Conservation (phyloP, 2,888 invertebrate species). For the Pinctada fucata region DNA sequence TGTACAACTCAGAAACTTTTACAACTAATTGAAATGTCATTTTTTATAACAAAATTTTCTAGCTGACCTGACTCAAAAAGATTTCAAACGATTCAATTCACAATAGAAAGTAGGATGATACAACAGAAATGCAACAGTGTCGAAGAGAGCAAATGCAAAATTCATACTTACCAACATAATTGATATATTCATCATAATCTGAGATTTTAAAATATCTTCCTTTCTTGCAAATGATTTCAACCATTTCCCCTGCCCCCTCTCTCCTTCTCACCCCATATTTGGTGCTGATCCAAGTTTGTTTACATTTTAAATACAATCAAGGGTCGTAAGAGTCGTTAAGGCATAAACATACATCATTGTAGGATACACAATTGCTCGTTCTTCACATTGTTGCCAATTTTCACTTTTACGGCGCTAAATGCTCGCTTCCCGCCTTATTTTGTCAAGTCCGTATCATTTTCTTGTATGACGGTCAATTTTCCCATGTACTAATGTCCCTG, state of each 20-base stretch:
- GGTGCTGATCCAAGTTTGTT: neutral
- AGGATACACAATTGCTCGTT: neutral
- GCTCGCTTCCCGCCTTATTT: neutral
- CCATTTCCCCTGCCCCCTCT: slow-evolving; percentile 46
- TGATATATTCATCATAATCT: slow-evolving; percentile 51
- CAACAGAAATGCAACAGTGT: too few relatives aligned
- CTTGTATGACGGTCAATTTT: too few relatives aligned
- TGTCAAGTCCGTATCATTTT: neutral
- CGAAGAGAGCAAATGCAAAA: too few relatives aligned
- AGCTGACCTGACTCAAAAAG: too few relatives aligned
- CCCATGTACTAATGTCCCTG: too few relatives aligned
- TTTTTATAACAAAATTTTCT: too few relatives aligned
- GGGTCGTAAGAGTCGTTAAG: neutral
- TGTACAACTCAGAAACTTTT: too few relatives aligned
- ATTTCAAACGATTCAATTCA: too few relatives aligned
- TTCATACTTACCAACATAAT: slow-evolving; percentile 54
- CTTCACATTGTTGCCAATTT: neutral
- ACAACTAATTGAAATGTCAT: too few relatives aligned
- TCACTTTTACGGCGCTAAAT: neutral
- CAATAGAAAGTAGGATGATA: too few relatives aligned
- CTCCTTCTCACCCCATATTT: neutral
- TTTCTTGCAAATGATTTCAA: slow-evolving; percentile 66
- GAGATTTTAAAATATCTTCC: slow-evolving; percentile 62
- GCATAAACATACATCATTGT: neutral
- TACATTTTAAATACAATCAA: slow-evolving; percentile 9